A percentile compares a stretch with the other conserved stretches of the same genome.
Conservation (phyloP, 2,113 vertebrate species). For the Synodontis membranacea region DNA sequence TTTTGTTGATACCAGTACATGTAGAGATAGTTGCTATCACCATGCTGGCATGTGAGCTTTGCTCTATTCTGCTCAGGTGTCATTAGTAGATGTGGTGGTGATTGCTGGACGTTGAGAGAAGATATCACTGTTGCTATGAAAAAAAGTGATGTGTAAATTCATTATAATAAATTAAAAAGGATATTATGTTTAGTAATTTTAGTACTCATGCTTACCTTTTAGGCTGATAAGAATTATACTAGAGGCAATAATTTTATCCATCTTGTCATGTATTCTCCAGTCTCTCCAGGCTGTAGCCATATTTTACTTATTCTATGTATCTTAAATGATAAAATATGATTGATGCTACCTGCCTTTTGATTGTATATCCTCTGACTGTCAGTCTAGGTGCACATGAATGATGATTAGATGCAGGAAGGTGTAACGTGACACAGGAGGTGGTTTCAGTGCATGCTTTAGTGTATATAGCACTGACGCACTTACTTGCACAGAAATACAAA, state of each 20-base stretch:
- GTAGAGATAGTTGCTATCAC: constrained; percentile 32
- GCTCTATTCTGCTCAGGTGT: not conserved
- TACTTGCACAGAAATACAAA: constrained; percentile 42
- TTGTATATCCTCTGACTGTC: not conserved
- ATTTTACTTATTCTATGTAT: too few relatives aligned
- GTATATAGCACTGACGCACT: too few relatives aligned
- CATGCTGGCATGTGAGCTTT: constrained; percentile 40
- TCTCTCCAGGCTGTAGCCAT: not conserved
- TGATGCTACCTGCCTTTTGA: not conserved
- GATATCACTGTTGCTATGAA: constrained; percentile 21
- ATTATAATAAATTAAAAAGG: not conserved
- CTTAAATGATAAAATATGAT: too few relatives aligned
- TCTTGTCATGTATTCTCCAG: not conserved
- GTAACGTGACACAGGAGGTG: constrained; percentile 26
- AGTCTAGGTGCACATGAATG: constrained; percentile 13
- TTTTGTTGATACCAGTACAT: constrained; percentile 55
- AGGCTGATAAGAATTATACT: not conserved
- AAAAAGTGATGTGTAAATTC: not conserved
- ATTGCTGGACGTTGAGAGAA: constrained; percentile 17
- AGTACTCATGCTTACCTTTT: not conserved
- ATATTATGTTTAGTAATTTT: not conserved
- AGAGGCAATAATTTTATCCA: not conserved
- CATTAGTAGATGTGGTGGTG: not conserved
- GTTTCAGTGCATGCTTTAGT: constrained; percentile 43
- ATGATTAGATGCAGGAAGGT: not conserved